A percentile compares a stretch with the other conserved stretches of the same genome.
Conservation (phyloP, 2,113 vertebrate genomes). For the Urocolius indicus region DNA sequence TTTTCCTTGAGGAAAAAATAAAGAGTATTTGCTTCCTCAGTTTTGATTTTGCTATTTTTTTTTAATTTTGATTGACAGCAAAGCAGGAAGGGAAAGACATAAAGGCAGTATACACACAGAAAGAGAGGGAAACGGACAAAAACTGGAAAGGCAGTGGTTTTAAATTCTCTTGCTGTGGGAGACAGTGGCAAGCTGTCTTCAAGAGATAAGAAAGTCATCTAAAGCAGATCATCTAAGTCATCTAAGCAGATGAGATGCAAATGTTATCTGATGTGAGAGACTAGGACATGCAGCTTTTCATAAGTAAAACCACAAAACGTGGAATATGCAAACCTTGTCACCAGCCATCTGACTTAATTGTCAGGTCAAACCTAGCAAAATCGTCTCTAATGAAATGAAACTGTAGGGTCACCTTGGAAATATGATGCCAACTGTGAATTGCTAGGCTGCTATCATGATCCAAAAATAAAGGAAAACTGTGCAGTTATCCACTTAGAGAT, state of each 20-base stretch:
- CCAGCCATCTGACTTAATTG: not conserved
- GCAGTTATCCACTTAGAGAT: not conserved
- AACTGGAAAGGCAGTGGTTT: not conserved
- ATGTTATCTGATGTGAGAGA: not conserved
- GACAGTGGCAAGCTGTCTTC: not conserved
- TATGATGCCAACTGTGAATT: not conserved
- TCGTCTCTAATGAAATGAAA: not conserved
- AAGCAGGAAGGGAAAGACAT: not conserved
- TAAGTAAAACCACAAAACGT: not conserved
- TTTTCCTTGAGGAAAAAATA: slow-evolving; percentile 21
- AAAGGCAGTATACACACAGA: not conserved
- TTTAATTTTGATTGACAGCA: slow-evolving; percentile 1
- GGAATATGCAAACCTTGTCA: not conserved
- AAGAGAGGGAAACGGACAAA: not conserved
- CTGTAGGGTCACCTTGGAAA: not conserved
- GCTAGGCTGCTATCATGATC: not conserved
- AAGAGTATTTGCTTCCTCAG: slow-evolving; percentile 8
- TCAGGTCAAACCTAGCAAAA: not conserved
- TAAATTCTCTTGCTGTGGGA: not conserved
- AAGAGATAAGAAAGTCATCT: not conserved
- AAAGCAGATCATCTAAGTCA: not conserved
- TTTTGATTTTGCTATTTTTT: not conserved
- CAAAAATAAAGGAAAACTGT: not conserved
- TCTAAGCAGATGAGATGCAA: not conserved
- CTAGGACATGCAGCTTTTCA: not conserved